Evolutionary conservation across 2,888 invertebrate species (phyloP), one percentile per base, ranked within the genome.

Genomic region (Eristalis pertinax): DNA sequence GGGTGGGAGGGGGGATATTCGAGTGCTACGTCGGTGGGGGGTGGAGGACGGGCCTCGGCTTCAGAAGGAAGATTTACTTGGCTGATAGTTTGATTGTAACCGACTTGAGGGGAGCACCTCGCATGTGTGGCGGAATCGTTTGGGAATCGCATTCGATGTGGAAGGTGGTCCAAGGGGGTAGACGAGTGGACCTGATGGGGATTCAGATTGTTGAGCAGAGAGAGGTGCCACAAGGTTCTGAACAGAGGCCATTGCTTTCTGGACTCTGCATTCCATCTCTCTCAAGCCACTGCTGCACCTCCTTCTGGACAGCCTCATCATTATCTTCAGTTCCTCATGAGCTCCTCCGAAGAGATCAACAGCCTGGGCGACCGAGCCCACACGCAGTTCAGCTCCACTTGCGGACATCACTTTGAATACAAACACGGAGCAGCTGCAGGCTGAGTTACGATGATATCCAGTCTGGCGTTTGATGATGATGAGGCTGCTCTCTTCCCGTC

Each of bases 11-110:
- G 1, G 35, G 35, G 11, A 4, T 8, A 35, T 35, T 8, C 35
- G 35, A 35, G 10, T 10, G 35, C 2, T 32, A 3, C 56, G 64
- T 41, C 15, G 13, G 32, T 26, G 41, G 22, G 38, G 43, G 65
- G 32, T 62, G 69, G 64, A 32, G 41, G 69, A n/a, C n/a, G n/a
- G 60, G 62, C n/a, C n/a, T 29, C 35, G 63, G 38, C 74, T 74
- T 56, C 64, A 82, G 65, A 70, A 43, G 76, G 72, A 76, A 82
- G 76, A 76, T 76, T 67, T 43, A 24, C 43, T 50, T 26, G 35
- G 13, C 8, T 65, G 76, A 82, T 82, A 82, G 81, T 65, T 75
- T 58, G 58, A 75, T 64, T 81, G 69, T 19, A 64, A 29, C 68
- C 2, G 50, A 35, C 35, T 56, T 38, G 35, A 38, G 35, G 35